phyloP scores from a whole-genome alignment of 2,888 invertebrate species.

The Coelopa pilipes region DNA sequence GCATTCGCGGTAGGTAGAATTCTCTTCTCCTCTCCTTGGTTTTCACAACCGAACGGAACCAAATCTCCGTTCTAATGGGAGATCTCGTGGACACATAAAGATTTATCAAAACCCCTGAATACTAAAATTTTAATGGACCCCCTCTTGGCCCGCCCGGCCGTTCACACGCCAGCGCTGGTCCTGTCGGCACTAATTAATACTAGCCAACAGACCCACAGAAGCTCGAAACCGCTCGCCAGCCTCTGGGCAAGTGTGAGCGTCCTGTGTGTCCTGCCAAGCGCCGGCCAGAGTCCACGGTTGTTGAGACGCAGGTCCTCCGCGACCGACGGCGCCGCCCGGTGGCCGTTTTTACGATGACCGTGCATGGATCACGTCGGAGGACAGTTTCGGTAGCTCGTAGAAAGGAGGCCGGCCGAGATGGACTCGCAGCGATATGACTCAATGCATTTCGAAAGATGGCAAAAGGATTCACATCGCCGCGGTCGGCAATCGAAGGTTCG shows the following conservation, averaged over 20 bases:
- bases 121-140: background rate
- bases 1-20: too few relatives aligned
- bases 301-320: background rate
- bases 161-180: background rate
- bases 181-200: constrained; percentile 6
- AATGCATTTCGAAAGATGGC: too few relatives aligned
- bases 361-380: too few relatives aligned
- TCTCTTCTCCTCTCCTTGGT: too few relatives aligned
- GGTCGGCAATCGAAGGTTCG: too few relatives aligned
- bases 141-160: background rate
- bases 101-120: too few relatives aligned
- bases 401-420: background rate
- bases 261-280: constrained; percentile 1
- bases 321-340: background rate
- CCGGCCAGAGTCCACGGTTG: background rate
- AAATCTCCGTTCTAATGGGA: too few relatives aligned
- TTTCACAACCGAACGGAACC: too few relatives aligned
- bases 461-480: too few relatives aligned
- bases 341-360: constrained; percentile 18
- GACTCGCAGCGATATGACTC: too few relatives aligned
- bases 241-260: constrained; percentile 19
- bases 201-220: background rate
- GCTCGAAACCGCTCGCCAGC: background rate
- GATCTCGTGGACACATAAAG: too few relatives aligned
- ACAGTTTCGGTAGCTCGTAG: constrained; percentile 11